phyloP scores from a whole-genome alignment of 53 echinoderm and acorn worm species.

The Zoroaster sp. region DNA sequence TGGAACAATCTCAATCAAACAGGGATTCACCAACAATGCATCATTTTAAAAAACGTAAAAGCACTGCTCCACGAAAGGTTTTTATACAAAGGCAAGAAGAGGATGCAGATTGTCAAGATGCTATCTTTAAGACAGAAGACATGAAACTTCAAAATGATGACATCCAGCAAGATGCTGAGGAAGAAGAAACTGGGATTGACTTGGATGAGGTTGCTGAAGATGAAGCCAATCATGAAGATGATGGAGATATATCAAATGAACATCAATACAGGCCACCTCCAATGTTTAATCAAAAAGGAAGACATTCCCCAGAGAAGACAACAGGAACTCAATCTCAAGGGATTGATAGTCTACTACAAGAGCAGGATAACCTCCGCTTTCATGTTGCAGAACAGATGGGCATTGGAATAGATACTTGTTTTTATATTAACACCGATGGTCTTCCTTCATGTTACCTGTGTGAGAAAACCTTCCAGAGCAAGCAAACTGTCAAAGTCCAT shows the following conservation, averaged over 20 bases:
- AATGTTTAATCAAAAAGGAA: not conserved
- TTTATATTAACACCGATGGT: constrained; percentile 37
- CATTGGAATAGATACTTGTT: constrained; percentile 45
- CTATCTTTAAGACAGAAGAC: constrained; percentile 9
- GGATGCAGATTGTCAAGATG: constrained; percentile 31
- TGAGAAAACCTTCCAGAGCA: constrained; percentile 59
- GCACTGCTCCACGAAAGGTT: constrained; percentile 31
- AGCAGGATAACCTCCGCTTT: constrained; percentile 20
- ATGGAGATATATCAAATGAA: not conserved
- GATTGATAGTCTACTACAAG: not conserved
- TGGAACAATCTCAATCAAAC: not conserved
- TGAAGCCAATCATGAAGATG: not conserved
- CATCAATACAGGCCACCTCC: not conserved
- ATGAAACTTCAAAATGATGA: not conserved
- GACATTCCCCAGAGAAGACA: not conserved
- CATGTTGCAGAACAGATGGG: constrained; percentile 49
- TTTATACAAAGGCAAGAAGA: constrained; percentile 35
- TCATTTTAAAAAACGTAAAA: constrained; percentile 50
- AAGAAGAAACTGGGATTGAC: constrained; percentile 36
- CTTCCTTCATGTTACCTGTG: constrained; percentile 58
- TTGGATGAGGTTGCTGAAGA: constrained; percentile 29
- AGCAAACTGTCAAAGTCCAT: constrained; percentile 57
- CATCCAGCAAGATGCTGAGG: constrained; percentile 24
- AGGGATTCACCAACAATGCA: constrained; percentile 31
- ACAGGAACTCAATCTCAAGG: not conserved